Evolutionary conservation across 1,140 invertebrate species (phyloP), one percentile per base, ranked within the genome.

Genomic region (Calephelis virginiensis): DNA sequence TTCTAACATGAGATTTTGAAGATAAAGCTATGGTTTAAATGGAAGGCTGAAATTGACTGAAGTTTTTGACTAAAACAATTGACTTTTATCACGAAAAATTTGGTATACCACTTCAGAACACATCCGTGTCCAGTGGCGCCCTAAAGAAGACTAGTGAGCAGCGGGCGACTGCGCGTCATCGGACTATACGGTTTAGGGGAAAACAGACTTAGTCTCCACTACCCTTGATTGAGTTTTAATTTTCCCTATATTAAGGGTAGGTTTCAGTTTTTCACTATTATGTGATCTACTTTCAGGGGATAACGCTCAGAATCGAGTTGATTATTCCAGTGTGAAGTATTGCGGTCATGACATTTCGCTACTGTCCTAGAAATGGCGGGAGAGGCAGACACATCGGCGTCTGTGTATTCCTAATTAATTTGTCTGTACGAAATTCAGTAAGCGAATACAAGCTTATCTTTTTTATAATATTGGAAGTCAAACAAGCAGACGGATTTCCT

Each of bases 21-120:
- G 61, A 72, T 61, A 61, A 61, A 66, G 48, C 47, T 69, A 65
- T 1, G 10, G 10, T 50, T 66, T 72, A 76, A 76, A 78, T 86
- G 83, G 81, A 86, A 83, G 83, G 78, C 77, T 70, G 72, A 63
- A 86, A 82, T 86, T 81, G 78, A 81, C 75, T 77, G 60, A 64
- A 66, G 66, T 60, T 56, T 69, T 79, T 75, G 73, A 71, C 67
- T 76, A 65, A 71, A 68, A 77, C 76, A 82, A 81, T 81, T 82
- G 82, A 78, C 70, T 81, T 69, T 68, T 63, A 73, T 72, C 71
- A 72, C 78, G 73, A 74, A 73, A 60, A 67, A 68, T 68, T 70
- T 56, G 50, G 69, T 74, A 68, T 63, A 66, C 61, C 56, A 64
- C 56, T 56, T 53, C 61, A 46, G 63, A 56, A 82, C 72, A 77